Evolutionary conservation across 2,888 invertebrate genomes (phyloP), one percentile per base, ranked within the genome.

Genomic region (Agrochola lychnidis): DNA sequence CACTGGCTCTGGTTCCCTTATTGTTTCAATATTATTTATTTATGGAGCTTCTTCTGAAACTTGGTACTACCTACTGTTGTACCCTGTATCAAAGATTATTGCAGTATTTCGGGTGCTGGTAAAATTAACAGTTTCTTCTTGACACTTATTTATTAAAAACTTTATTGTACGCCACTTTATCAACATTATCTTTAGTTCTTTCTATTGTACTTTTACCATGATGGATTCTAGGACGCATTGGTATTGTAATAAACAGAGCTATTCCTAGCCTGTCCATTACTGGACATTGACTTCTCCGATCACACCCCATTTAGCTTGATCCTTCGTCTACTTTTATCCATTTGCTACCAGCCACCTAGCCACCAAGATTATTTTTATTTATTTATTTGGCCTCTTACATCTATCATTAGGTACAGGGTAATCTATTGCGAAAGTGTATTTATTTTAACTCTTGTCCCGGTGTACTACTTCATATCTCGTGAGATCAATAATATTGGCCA

Each of bases 1-100:
- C 30, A 1, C 19, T 61, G 64, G 40, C 42, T 70, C 42, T 61
- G 25, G 64, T 78, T 77, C 40, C 69, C n/a, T 25, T 56, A 45
- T 22, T 53, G 48, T 25, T 61, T 42, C 56, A 22, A 36, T 1
- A 36, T 63, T 62, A 62, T 67, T 74, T 25, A 56, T 62, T 81
- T 40, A 6, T 19, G 22, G 9, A 25, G 10, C 45, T 45, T 45
- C 45, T 48, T 48, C n/a, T 56, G 2, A 12, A 30, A 70, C 0
- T 70, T 51, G 19, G 6, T 56, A 2, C 51, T 45, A 45, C 14
- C 4, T 42, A 10, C 30, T 12, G 10, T 25, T 64, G 25, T 56
- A 22, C 22, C 42, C 16, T 42, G 66, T 16, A 2, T 9, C 7
- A 45, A 7, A 4, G 36, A 68, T 4, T 16, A 66, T 42, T 30